phyloP scores from a whole-genome alignment of 1,140 invertebrate species.

The Kradibia gibbosae region DNA sequence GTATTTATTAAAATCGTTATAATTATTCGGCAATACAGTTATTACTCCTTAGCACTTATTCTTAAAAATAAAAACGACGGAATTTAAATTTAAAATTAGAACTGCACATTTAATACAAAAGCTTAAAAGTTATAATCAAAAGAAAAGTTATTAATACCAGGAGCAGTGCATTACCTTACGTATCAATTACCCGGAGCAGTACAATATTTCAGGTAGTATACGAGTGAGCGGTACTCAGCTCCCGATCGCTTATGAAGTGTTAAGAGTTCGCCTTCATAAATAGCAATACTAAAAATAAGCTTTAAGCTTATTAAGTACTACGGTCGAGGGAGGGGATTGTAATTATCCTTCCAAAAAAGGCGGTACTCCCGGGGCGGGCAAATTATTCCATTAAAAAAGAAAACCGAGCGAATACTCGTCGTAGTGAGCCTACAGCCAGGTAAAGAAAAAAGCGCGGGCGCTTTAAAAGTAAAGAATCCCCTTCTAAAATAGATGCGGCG shows the following conservation, averaged over 20 bases:
- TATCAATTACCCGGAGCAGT: not conserved
- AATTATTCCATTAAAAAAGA: slow-evolving; percentile 2
- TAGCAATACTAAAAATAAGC: not conserved
- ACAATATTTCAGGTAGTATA: not conserved
- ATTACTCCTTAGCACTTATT: not conserved
- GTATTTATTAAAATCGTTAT: not conserved
- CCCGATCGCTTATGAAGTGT: not conserved
- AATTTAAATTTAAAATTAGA: not conserved
- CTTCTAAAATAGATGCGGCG: slow-evolving; percentile 8
- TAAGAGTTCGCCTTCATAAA: not conserved
- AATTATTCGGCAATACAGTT: not conserved
- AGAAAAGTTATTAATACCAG: not conserved
- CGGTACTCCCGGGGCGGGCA: not conserved
- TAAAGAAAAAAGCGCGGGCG: not conserved
- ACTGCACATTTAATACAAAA: not conserved
- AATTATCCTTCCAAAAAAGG: not conserved
- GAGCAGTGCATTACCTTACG: not conserved
- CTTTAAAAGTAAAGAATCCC: slow-evolving; percentile 12
- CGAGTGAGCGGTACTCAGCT: too few relatives aligned
- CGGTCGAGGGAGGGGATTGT: too few relatives aligned
- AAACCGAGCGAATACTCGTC: not conserved
- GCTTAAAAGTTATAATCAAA: not conserved
- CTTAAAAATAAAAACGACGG: not conserved
- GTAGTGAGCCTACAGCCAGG: too few relatives aligned
- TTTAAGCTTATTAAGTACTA: not conserved